phyloP scores from a whole-genome alignment of 2,797 vertebrate genomes.

The Oreochromis mossambicus region DNA sequence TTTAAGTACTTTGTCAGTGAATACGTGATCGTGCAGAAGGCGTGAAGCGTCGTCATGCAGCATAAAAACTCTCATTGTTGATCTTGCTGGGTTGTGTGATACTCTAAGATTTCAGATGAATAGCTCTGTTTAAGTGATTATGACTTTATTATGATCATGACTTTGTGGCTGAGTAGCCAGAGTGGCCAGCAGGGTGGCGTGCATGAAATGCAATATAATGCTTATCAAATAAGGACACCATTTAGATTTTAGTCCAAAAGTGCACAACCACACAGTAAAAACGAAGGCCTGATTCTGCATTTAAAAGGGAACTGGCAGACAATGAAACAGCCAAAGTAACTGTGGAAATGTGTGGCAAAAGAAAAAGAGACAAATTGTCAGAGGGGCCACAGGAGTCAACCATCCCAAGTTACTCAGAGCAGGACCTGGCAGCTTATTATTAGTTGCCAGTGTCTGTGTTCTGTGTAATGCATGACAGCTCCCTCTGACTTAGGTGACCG shows the following conservation, averaged over 20 bases:
- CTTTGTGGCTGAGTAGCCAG: neutral
- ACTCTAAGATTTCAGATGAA: neutral
- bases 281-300: neutral
- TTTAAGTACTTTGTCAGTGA: slow-evolving; percentile 28
- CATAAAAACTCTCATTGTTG: slow-evolving; percentile 50
- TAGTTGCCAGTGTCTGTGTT: slow-evolving; percentile 3
- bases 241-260: neutral
- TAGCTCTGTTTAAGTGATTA: neutral
- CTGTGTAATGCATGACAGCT: slow-evolving; percentile 45
- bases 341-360: neutral
- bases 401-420: neutral
- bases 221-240: neutral
- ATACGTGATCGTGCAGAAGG: slow-evolving; percentile 44
- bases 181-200: neutral
- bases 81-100: neutral
- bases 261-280: neutral
- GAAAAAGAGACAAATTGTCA: neutral
- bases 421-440: neutral
- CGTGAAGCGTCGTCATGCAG: slow-evolving; percentile 18
- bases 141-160: neutral
- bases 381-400: neutral
- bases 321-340: neutral
- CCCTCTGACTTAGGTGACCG: slow-evolving; percentile 47
- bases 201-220: neutral
- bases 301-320: neutral